Percentiles rank a stretch among this genome's conserved stretches.
These are phyloP conservation scores for Ctenopoma multispine DNA, from an alignment of 2,797 vertebrate species.

Conservation along the genomic window DNA sequence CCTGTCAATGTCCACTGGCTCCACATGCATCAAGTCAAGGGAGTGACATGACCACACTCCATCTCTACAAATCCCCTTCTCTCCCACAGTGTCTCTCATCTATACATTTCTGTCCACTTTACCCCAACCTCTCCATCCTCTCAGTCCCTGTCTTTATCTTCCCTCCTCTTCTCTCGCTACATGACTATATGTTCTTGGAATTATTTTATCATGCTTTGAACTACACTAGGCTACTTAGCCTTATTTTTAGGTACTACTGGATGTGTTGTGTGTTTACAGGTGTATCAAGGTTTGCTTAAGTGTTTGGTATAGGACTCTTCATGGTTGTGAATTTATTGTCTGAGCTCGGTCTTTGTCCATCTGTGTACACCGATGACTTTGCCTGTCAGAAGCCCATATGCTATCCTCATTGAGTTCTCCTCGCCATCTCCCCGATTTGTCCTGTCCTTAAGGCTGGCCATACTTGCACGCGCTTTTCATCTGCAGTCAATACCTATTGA, in stretches of 20 bases:
- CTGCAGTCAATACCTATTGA: conserved; percentile 85
- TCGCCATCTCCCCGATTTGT: conserved; percentile 48
- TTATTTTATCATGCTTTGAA: conserved; percentile 65
- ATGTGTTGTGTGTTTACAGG: conserved; percentile 42
- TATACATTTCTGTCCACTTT: conserved; percentile 61
- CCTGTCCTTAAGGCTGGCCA: conserved; percentile 66
- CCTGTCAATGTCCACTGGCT: conserved; percentile 78
- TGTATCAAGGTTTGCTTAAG: conserved; percentile 33
- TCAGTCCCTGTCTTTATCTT: conserved; percentile 58
- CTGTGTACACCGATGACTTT: conserved; percentile 59
- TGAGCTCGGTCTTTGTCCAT: conserved; percentile 55
- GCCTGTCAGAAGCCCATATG: conserved; percentile 66
- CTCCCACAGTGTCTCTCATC: conserved; percentile 58
- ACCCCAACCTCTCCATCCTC: conserved; percentile 26
- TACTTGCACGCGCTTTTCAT: conserved; percentile 80
- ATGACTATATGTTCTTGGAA: conserved; percentile 50
- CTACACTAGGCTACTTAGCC: conserved; percentile 43
- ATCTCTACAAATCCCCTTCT: conserved; percentile 61
- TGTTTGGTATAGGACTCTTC: neutral
- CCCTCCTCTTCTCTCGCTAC: conserved; percentile 53
- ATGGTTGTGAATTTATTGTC: conserved; percentile 72
- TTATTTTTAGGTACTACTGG: conserved; percentile 12
- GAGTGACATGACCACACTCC: conserved; percentile 53
- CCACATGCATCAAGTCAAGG: conserved; percentile 44
- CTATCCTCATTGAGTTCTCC: conserved; percentile 55